phyloP scores from a whole-genome alignment of 2,888 invertebrate species.

The Eristalinus aeneus region DNA sequence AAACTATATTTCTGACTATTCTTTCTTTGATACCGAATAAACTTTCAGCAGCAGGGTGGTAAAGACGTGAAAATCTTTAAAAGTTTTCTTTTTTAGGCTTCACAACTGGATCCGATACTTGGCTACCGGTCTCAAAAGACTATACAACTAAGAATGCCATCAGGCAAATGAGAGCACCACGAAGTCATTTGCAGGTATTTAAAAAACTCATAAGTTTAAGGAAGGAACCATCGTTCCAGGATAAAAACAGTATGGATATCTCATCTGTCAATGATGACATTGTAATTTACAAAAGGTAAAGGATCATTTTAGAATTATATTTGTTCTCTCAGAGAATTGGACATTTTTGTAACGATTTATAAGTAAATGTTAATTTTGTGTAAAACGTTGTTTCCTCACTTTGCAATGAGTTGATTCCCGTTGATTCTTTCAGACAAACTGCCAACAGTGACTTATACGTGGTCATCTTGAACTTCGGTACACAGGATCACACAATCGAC shows the following conservation, averaged over 20 bases:
- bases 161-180: conserved; percentile 81
- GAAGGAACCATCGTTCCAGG: conserved; percentile 79
- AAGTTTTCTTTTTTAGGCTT: conserved; percentile 75
- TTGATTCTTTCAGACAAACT: conserved; percentile 72
- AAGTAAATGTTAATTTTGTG: too few relatives aligned
- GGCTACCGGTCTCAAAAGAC: conserved; percentile 86
- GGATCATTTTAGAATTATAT: neutral
- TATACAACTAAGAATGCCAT: conserved; percentile 84
- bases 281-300: conserved; percentile 77
- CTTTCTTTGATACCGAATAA: too few relatives aligned
- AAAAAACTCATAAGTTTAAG: conserved; percentile 83
- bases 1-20: too few relatives aligned
- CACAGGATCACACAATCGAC: conserved; percentile 80
- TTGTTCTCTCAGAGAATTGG: too few relatives aligned
- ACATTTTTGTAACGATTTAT: too few relatives aligned
- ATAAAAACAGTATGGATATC: conserved; percentile 74
- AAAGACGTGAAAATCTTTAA: too few relatives aligned
- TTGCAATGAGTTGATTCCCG: too few relatives aligned
- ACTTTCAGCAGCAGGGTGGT: too few relatives aligned
- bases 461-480: conserved; percentile 82
- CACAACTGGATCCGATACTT: conserved; percentile 81
- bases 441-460: conserved; percentile 77
- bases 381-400: too few relatives aligned
- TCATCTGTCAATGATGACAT: conserved; percentile 75
- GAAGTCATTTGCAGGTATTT: conserved; percentile 86